Evolutionary conservation across 2,113 vertebrate species (phyloP).

Genomic region (Galeopterus variegatus): DNA sequence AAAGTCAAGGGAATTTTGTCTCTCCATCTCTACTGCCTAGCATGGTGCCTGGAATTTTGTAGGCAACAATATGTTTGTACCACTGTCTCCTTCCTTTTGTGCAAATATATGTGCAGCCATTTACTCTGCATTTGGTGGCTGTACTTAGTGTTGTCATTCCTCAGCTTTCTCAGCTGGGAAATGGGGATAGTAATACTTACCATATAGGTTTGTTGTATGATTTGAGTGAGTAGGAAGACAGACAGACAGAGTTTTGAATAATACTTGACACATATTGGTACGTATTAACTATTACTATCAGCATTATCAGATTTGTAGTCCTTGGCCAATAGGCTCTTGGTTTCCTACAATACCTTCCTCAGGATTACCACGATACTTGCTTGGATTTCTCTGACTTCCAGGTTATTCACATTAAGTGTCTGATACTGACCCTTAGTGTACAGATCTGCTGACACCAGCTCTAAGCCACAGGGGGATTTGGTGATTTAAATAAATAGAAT

Average conservation of each 20-base stretch:
- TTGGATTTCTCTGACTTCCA: background rate
- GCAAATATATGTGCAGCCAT: background rate
- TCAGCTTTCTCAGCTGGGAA: conserved; percentile 7
- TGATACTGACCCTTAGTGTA: background rate
- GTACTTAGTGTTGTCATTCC: background rate
- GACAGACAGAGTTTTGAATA: background rate
- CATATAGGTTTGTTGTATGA: background rate
- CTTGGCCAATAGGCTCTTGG: background rate
- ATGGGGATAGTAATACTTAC: background rate
- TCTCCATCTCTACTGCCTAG: background rate
- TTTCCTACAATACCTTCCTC: background rate
- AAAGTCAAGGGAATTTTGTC: background rate
- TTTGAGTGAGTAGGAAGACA: background rate
- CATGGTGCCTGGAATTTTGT: background rate
- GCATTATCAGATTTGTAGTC: background rate
- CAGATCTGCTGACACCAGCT: background rate
- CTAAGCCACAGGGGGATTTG: background rate
- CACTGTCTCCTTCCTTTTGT: background rate
- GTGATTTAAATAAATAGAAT: conserved; percentile 44
- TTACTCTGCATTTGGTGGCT: background rate
- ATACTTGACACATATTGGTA: background rate
- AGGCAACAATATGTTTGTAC: background rate
- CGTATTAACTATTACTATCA: background rate
- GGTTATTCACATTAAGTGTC: background rate
- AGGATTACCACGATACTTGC: background rate